A percentile compares a stretch with the other conserved stretches of the same genome.
Conservation (phyloP, 2,113 vertebrate genomes). For the Mesitornis unicolor region DNA sequence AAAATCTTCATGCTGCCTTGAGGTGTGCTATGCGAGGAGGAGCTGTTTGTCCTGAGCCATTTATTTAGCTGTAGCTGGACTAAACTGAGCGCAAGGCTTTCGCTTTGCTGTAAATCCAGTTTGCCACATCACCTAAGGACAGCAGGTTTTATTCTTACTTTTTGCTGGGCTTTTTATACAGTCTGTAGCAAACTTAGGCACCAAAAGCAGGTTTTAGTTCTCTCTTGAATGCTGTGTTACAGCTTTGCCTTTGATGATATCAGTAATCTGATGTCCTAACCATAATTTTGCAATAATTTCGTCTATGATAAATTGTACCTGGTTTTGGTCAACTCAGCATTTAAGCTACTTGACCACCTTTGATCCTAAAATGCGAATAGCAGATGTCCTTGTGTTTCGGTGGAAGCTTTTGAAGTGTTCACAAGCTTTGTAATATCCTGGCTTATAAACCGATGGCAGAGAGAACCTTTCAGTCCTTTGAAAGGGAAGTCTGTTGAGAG, state of each 20-base stretch:
- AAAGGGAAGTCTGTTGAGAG: not conserved
- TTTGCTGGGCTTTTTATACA: not conserved
- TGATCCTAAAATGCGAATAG: not conserved
- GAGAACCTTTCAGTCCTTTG: not conserved
- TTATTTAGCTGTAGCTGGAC: not conserved
- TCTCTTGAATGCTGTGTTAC: rapidly evolving
- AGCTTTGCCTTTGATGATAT: not conserved
- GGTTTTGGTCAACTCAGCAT: not conserved
- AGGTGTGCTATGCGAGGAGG: not conserved
- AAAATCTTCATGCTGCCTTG: not conserved
- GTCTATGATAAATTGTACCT: rapidly evolving
- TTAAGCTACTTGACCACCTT: not conserved
- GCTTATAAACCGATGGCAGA: not conserved
- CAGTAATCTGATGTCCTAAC: not conserved
- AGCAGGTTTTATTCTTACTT: not conserved
- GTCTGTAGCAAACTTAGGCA: not conserved
- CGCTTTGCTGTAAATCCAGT: not conserved
- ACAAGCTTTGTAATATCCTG: not conserved
- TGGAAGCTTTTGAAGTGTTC: slow-evolving; percentile 9
- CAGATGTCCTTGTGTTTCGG: not conserved
- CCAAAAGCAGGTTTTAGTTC: not conserved
- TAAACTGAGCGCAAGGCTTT: not conserved
- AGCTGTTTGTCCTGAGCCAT: not conserved
- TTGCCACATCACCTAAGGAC: not conserved
- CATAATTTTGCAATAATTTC: not conserved